These are phyloP conservation scores for Eubucco bourcierii DNA, from an alignment of 2,113 vertebrate genomes.

Conservation along the genomic window DNA sequence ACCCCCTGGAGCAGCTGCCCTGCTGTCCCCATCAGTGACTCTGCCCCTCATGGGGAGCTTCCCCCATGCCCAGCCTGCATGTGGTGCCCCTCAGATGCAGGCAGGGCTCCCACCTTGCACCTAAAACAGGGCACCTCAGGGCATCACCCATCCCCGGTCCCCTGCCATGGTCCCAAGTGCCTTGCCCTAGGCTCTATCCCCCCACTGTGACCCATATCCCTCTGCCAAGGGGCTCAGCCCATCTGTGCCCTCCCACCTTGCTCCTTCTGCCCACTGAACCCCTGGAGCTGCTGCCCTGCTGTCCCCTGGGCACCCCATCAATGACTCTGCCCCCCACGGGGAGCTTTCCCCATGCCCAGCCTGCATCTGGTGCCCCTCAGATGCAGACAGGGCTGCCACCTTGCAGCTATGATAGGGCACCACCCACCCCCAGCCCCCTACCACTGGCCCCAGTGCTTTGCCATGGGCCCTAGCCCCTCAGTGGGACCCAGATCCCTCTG, in stretches of 20 bases:
- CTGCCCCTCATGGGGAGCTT: accelerated
- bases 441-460: background rate
- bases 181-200: accelerated
- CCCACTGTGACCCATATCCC: background rate
- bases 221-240: background rate
- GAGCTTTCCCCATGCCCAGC: background rate
- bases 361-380: accelerated
- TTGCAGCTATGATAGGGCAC: background rate
- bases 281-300: accelerated
- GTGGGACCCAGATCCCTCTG: background rate
- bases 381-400: background rate
- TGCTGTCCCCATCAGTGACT: accelerated
- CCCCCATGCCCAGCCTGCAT: accelerated
- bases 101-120: background rate
- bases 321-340: accelerated
- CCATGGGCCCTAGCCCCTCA: accelerated
- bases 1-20: accelerated
- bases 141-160: accelerated
- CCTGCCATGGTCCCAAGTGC: background rate
- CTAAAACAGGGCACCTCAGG: background rate
- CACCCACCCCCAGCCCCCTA: background rate
- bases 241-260: background rate
- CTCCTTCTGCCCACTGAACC: background rate
- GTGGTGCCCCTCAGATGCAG: background rate
- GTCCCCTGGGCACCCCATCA: accelerated